A percentile compares a stretch with the other conserved stretches of the same genome.
phyloP scores from a whole-genome alignment of 2,888 invertebrate species.

The Cryptocephalus primarius region DNA sequence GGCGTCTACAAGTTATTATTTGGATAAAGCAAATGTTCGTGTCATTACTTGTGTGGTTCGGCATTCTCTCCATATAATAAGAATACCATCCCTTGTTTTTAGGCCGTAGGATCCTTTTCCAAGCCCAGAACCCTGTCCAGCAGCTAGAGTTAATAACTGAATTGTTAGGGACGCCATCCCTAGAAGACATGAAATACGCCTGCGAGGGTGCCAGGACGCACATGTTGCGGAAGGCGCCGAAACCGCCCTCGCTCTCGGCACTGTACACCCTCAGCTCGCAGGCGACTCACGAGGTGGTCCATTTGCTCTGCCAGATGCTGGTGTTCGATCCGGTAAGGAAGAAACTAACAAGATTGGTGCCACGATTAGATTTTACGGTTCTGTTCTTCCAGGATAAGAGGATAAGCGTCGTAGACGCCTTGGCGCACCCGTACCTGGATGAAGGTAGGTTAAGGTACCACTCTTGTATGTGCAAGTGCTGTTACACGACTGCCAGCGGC shows the following conservation, averaged over 20 bases:
- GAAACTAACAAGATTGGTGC: neutral
- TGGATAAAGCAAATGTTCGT: no score
- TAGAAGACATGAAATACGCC: conserved; percentile 94
- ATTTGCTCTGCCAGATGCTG: conserved; percentile 93
- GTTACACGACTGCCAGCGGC: conserved; percentile 67
- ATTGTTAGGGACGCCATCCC: conserved; percentile 87
- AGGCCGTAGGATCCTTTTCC: conserved; percentile 69
- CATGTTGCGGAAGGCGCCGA: conserved; percentile 78
- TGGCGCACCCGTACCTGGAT: conserved; percentile 94
- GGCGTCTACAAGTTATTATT: no score
- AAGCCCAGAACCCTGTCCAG: conserved; percentile 92
- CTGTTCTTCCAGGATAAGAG: conserved; percentile 64
- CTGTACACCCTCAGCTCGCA: conserved; percentile 82
- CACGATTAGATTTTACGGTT: neutral
- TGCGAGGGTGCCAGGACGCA: conserved; percentile 92
- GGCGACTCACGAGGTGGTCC: conserved; percentile 96
- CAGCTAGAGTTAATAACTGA: conserved; percentile 96
- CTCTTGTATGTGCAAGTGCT: conserved; percentile 99
- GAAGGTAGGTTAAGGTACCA: conserved; percentile 97
- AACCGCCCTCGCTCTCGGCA: conserved; percentile 78
- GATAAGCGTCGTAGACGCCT: conserved; percentile 87
- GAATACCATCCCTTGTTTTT: neutral
- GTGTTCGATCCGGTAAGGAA: conserved; percentile 89
- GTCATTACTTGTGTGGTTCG: no score
- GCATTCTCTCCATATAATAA: no score